A percentile compares a stretch with the other conserved stretches of the same genome.
These are phyloP conservation scores for Boleophthalmus pectinirostris DNA, from an alignment of 2,113 vertebrate genomes.

Conservation along the genomic window DNA sequence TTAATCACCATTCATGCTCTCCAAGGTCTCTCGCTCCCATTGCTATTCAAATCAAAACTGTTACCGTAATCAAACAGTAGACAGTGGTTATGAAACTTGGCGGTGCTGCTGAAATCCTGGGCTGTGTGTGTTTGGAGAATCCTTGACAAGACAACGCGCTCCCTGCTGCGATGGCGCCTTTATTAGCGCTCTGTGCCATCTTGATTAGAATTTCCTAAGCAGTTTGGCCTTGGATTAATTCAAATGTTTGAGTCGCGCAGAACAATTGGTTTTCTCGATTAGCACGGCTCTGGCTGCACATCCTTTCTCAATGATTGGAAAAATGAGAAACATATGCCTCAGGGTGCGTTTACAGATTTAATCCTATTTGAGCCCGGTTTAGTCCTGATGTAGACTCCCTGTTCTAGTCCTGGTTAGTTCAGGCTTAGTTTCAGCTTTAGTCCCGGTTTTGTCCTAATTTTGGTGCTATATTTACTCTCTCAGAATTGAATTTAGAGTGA, in stretches of 20 bases:
- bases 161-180: slow-evolving; percentile 40
- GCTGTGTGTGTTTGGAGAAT: slow-evolving; percentile 22
- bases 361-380: too few relatives aligned
- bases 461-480: too few relatives aligned
- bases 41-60: slow-evolving; percentile 40
- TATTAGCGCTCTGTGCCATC: slow-evolving; percentile 48
- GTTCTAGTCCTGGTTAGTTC: too few relatives aligned
- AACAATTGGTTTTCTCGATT: slow-evolving; percentile 22
- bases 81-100: slow-evolving; percentile 23
- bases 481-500: too few relatives aligned
- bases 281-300: slow-evolving; percentile 17
- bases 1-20: slow-evolving; percentile 27
- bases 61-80: slow-evolving; percentile 46
- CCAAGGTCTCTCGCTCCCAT: slow-evolving; percentile 8
- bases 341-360: too few relatives aligned
- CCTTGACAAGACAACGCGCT: slow-evolving; percentile 49
- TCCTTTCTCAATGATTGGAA: slow-evolving; percentile 49
- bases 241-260: slow-evolving; percentile 10
- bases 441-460: too few relatives aligned
- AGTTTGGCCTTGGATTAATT: slow-evolving; percentile 34
- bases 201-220: slow-evolving; percentile 49
- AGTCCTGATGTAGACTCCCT: too few relatives aligned
- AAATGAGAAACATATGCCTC: slow-evolving; percentile 46
- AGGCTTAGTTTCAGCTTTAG: too few relatives aligned
- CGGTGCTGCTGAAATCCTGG: neutral